Base-by-base conservation (phyloP, 2,888 invertebrate species). In the Lochmaea capreae region DNA sequence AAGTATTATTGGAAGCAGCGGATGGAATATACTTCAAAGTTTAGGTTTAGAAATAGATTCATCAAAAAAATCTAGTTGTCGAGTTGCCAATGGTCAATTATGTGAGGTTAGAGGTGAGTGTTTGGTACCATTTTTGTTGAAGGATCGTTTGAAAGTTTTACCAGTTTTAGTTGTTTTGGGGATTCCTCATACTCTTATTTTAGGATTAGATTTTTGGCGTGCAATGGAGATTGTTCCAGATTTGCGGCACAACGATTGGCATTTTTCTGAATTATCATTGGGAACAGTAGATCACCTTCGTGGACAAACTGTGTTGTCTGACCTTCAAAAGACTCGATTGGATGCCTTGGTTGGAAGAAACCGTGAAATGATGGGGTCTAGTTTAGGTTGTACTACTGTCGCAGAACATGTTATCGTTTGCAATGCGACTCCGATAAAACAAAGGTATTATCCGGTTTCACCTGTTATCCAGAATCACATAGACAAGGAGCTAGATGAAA, bases 371-470 rank as follows among this genome's bases (percentile, higher is more conserved):
- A 54, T 52, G 66, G 66, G 66, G 16, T 12, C 49, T 10, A 46
- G 49, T 18, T n/a, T 66, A 9, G 66, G 66, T n/a, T 66, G 66
- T 52, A 49, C 66, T 33, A 52, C 33, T 22, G 52, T n/a, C n/a
- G n/a, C 58, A 1, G 59, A 67, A 18, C 58, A 67, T 58, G 9
- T 16, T 3, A 66, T 66, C 6, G 46, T 65, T 39, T 59, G 46
- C 18, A 46, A 43, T 43, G 26, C 65, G 9, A 10, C 65, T 43
- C 77, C 71, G 12, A 78, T 78, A 16, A 77, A 78, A 43, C 74
- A 76, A 43, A 26, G 75, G 18, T 75, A 71, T 63, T 79, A 78
- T 65, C 76, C 73, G 8, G 78, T 79, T 3, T 72, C 76, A 4
- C 77, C 77, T 26, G 67, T 59, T 4, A 67, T 67, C 11, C 77